Percentiles rank a stretch among this genome's conserved stretches.
Conservation (phyloP, 2,113 vertebrate genomes). For the Danionella cerebrum region DNA sequence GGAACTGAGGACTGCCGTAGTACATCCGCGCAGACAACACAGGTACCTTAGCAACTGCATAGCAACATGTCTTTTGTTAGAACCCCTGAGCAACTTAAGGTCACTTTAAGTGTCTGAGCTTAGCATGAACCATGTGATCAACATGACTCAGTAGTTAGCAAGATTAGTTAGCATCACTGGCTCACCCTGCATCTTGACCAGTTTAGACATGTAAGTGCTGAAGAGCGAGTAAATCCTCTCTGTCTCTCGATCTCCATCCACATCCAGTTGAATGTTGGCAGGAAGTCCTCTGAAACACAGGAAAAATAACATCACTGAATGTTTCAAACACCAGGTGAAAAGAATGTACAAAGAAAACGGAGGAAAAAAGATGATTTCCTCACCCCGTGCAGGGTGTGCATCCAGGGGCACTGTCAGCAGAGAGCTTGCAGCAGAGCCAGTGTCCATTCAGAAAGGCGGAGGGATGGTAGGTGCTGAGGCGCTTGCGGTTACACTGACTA, state of each 20-base stretch:
- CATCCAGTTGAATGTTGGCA: conserved; percentile 94
- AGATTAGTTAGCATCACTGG: too few relatives aligned
- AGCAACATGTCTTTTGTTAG: too few relatives aligned
- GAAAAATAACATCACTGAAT: background rate
- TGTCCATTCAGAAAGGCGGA: conserved; percentile 95
- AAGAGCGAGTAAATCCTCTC: conserved; percentile 95
- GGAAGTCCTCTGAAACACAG: conserved; percentile 75
- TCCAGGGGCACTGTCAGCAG: conserved; percentile 76
- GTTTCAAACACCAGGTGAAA: background rate
- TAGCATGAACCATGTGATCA: too few relatives aligned
- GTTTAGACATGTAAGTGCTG: conserved; percentile 82
- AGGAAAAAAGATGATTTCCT: conserved; percentile 28
- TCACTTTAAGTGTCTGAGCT: too few relatives aligned
- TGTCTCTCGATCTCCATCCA: conserved; percentile 92
- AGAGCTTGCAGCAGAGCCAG: conserved; percentile 93
- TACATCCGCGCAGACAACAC: too few relatives aligned
- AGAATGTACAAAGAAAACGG: background rate
- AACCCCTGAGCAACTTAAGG: too few relatives aligned
- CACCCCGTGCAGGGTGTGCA: conserved; percentile 94
- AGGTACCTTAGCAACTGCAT: too few relatives aligned
- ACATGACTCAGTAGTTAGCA: too few relatives aligned
- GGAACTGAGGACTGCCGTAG: too few relatives aligned
- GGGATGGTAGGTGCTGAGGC: conserved; percentile 88
- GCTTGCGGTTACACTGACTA: conserved; percentile 94
- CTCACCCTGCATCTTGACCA: conserved; percentile 97